Base-by-base conservation (phyloP, 2,797 vertebrate species). In the Nothura maculosa region DNA sequence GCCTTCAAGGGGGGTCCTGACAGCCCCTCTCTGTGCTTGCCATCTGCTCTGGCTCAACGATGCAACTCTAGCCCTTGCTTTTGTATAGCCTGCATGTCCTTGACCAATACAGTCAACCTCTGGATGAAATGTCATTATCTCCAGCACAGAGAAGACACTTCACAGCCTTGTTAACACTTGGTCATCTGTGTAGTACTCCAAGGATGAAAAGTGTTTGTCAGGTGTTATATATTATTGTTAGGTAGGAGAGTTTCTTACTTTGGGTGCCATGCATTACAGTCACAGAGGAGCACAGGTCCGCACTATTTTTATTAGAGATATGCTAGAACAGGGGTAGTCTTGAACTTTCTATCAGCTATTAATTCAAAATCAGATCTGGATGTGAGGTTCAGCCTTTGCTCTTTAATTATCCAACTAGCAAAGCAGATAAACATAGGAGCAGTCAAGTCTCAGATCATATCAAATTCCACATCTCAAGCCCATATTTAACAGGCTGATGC, bases 401-500 rank as follows among this genome's bases (percentile, higher is more conserved):
- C 47, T 95, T 83, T 67, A 89, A 70, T 86, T 89, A 90, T 36
- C 80, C 67, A 90, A 92, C 82, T 83, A 92, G 83, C 52, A 91
- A 94, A 94, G 57, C 85, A 89, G 79, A 83, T 79, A 86, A 95
- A 92, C 36, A 74, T 40, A 48, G 52, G 66, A 50, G 81, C 90
- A 73, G 69, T 73, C 87, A 89, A 92, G 57, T 89, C 81, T 95
- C 89, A 91, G 85, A 83, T 94, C 34, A 32, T 91, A 94, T 93
- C 92, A 93, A 89, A n/a, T 57, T 45, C 52, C 48, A 16, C 38
- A 95, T 79, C 92, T 95, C 80, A 79, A 92, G 73, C 87, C 77
- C 81, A 87, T 81, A 94, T 93, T 93, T 92, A 95, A 61, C 70
- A 95, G 54, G 82, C 80, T 73, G 63, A 94, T 95, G 79, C 63